Evolutionary conservation across 64 coral and sea anemone species (phyloP).

Genomic region (Stylophora pistillata): DNA sequence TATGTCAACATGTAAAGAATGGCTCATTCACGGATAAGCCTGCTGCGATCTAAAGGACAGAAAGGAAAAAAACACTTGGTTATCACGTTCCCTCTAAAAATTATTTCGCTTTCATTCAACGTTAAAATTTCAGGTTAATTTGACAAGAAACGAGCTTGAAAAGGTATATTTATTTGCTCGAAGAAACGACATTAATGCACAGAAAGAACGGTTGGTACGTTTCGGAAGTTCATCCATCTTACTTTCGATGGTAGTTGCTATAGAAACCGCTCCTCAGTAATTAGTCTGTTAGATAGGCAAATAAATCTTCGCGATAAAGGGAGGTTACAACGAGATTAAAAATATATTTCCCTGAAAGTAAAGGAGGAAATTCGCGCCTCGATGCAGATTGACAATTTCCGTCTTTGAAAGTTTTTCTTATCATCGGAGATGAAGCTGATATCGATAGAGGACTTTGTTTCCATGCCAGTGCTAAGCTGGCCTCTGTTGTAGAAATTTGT

Average conservation of each 20-base stretch:
- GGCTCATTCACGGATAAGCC: slow-evolving; percentile 11
- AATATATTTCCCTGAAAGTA: not conserved
- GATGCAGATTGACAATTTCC: not conserved
- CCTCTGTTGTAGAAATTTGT: not conserved
- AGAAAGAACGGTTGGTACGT: not conserved
- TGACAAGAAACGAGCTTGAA: not conserved
- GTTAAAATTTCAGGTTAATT: not conserved
- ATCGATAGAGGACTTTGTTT: not conserved
- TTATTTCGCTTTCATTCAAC: not conserved
- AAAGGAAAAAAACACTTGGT: no score
- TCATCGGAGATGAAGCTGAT: not conserved
- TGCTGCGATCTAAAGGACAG: not conserved
- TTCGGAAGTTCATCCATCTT: not conserved
- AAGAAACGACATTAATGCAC: not conserved
- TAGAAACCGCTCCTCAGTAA: not conserved
- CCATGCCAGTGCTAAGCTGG: not conserved
- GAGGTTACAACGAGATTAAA: not conserved
- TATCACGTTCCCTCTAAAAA: not conserved
- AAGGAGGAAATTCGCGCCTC: not conserved
- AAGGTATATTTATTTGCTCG: not conserved
- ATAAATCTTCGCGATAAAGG: not conserved
- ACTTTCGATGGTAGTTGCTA: not conserved
- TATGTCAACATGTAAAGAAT: not conserved
- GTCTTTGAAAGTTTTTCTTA: not conserved
- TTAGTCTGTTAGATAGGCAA: not conserved